Percentiles rank a stretch among this genome's conserved stretches.
phyloP scores from a whole-genome alignment of 2,797 vertebrate species.

The Scyliorhinus canicula region DNA sequence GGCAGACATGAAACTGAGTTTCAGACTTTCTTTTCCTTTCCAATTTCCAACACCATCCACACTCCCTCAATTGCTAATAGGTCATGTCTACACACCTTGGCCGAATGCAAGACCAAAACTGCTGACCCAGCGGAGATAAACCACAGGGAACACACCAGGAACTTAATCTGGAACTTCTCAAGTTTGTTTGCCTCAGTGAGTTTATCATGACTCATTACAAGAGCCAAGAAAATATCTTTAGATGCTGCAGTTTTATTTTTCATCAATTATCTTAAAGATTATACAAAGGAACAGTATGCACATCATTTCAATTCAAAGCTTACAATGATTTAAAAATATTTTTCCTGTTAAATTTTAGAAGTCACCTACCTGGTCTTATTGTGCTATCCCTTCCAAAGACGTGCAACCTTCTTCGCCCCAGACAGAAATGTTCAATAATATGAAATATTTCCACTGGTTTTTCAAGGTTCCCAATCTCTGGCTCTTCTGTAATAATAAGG shows the following conservation, averaged over 20 bases:
- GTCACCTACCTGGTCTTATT: slow-evolving; percentile 77
- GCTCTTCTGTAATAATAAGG: slow-evolving; percentile 93
- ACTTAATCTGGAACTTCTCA: not conserved
- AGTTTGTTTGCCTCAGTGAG: not conserved
- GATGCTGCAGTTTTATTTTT: not conserved
- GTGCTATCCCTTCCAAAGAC: slow-evolving; percentile 93
- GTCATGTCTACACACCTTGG: not conserved
- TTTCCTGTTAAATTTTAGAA: fast-evolving
- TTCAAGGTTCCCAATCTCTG: slow-evolving; percentile 94
- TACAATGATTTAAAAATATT: not conserved
- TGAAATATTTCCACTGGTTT: slow-evolving; percentile 98
- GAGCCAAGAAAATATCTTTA: not conserved
- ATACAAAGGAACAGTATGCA: not conserved
- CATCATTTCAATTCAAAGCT: not conserved
- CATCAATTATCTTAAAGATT: not conserved
- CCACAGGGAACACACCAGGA: not conserved
- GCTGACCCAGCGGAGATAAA: not conserved
- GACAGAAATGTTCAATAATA: slow-evolving; percentile 96
- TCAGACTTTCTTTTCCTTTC: not conserved
- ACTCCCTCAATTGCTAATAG: not conserved
- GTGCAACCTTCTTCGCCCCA: slow-evolving; percentile 84
- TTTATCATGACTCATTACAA: not conserved
- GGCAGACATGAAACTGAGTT: no score
- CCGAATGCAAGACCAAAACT: not conserved
- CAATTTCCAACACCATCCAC: not conserved